These are phyloP conservation scores for Gobius niger DNA, from an alignment of 2,113 vertebrate genomes.

Conservation along the genomic window DNA sequence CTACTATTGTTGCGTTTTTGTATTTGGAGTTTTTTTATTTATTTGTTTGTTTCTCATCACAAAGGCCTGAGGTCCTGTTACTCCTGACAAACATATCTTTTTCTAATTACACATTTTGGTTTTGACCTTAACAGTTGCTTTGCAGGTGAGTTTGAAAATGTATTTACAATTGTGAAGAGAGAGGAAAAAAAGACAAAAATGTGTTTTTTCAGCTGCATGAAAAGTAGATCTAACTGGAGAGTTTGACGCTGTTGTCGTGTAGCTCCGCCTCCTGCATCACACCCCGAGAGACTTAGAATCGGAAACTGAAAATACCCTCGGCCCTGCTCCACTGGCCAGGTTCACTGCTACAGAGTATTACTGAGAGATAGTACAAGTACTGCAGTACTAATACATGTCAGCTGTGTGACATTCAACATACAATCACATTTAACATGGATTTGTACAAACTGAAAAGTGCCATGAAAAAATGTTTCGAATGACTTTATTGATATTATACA, in stretches of 20 bases:
- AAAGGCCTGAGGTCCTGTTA: constrained; percentile 26
- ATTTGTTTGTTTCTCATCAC: constrained; percentile 5
- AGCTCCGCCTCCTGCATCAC: constrained; percentile 74
- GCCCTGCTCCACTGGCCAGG: too few relatives aligned
- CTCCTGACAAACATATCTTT: constrained; percentile 47
- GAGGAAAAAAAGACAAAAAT: constrained; percentile 24
- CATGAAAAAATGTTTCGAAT: too few relatives aligned
- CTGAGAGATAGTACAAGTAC: too few relatives aligned
- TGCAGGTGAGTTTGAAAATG: constrained; percentile 35
- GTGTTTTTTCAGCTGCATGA: constrained; percentile 74
- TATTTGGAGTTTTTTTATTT: constrained; percentile 7
- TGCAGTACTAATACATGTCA: too few relatives aligned
- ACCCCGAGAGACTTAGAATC: constrained; percentile 16
- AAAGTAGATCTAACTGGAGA: constrained; percentile 55
- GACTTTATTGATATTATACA: too few relatives aligned
- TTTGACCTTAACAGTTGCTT: constrained; percentile 20
- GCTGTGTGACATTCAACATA: too few relatives aligned
- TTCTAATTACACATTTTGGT: constrained; percentile 50
- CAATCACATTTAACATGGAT: too few relatives aligned
- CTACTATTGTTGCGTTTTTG: constrained; percentile 9
- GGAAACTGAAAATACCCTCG: too few relatives aligned
- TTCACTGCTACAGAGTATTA: too few relatives aligned
- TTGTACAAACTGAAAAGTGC: too few relatives aligned
- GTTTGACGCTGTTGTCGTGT: constrained; percentile 70
- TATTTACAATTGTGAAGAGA: constrained; percentile 40